A percentile compares a stretch with the other conserved stretches of the same genome.
phyloP scores from a whole-genome alignment of 2,888 invertebrate genomes.

The Hypercompe scribonia region DNA sequence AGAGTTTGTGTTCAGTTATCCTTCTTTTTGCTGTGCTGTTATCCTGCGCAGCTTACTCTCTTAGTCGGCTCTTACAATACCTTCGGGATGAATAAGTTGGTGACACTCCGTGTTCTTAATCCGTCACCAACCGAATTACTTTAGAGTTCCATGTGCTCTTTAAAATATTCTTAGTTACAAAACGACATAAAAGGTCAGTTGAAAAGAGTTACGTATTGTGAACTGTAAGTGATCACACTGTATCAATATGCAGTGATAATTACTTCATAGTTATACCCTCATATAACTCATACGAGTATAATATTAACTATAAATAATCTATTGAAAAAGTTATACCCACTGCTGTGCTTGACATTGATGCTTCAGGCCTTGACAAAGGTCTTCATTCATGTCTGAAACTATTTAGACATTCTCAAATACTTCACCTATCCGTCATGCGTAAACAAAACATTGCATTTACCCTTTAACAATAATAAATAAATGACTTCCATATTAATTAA shows the following conservation, averaged over 20 bases:
- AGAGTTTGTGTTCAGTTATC: too few relatives aligned
- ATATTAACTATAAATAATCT: background rate
- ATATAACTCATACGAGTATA: background rate
- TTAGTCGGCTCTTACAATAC: too few relatives aligned
- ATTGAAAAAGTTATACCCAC: background rate
- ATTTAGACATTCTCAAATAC: background rate
- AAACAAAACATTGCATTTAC: background rate
- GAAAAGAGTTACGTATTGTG: background rate
- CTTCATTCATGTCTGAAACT: background rate
- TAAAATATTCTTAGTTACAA: too few relatives aligned
- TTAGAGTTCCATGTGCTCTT: too few relatives aligned
- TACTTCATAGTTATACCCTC: background rate
- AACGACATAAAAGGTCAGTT: background rate
- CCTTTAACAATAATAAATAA: background rate
- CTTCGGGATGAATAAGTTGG: too few relatives aligned
- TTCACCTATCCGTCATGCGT: background rate
- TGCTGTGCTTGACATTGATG: background rate
- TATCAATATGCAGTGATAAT: background rate
- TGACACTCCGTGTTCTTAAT: too few relatives aligned
- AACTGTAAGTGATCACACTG: background rate
- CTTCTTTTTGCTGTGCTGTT: too few relatives aligned
- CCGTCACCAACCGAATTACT: too few relatives aligned
- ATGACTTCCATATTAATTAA: slow-evolving; percentile 6
- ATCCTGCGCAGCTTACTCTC: too few relatives aligned
- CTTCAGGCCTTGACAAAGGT: background rate